Base-by-base conservation (phyloP, 2,888 invertebrate genomes). In the Diadegma fenestrale region DNA sequence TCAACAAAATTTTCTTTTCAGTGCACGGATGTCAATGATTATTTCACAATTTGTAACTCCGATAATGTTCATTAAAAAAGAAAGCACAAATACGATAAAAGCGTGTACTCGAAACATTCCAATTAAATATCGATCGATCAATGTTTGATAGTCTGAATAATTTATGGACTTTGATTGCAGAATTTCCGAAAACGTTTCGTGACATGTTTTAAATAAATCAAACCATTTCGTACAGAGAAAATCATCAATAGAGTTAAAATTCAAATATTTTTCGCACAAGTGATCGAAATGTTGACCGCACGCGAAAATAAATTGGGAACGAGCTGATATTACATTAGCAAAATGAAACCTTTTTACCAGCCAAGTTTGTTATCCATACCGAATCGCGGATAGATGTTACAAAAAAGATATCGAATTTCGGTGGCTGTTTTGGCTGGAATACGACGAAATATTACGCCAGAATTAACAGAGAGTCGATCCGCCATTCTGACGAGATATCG, bases 341-440 rank as follows among this genome's bases (percentile, higher is more conserved):
- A 68, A 69, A 83, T 83, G 79, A 43, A 75, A 83, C 69, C 73
- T 51, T 54, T 79, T 69, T 30, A 22, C 61, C 26, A 68, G 68
- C 78, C 82, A 73, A 83, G 43, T 79, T 83, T 54, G n/a, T 68
- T 7, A 58, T 33, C 54, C 58, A 10, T 30, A 2, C 26, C 17
- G 26, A 45, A 69, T 63, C 63, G n/a, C 33, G 8, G 33, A n/a
- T 63, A 33, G 14, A 30, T 58, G 45, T 37, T 37, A 75, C 58
- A 41, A 58, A 63, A 7, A 14, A 12, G 14, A 41, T 51, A 45
- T 75, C 26, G 61, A 76, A 81, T 82, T 76, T 71, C 51, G 10
- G 54, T 1, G 0, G 12, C 26, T 22, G 6, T 22, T 58, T 26
- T 14, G 3, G 12, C 12, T 26, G 54, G 26, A 26, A n/a, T 54